Evolutionary conservation across 1,140 invertebrate genomes (phyloP).

Genomic region (Artemia franciscana): DNA sequence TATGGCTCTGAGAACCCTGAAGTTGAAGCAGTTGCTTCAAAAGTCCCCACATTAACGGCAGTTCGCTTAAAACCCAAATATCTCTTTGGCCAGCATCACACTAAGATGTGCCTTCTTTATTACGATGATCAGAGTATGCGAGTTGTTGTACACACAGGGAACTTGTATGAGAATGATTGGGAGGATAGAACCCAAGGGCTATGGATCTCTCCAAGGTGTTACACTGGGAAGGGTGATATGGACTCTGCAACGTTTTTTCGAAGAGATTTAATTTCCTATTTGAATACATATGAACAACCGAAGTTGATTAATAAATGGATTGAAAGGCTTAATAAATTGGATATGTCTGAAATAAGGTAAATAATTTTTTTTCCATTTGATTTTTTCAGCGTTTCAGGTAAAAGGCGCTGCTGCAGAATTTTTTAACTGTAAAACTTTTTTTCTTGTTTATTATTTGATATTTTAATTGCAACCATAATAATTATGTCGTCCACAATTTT

Average conservation of each 20-base stretch:
- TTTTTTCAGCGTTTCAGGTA: no score
- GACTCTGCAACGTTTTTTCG: slow-evolving; percentile 70
- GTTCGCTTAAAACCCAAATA: slow-evolving; percentile 45
- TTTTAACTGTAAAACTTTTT: no score
- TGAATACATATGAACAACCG: slow-evolving; percentile 42
- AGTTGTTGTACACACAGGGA: slow-evolving; percentile 73
- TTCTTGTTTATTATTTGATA: no score
- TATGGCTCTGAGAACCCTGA: slow-evolving; percentile 46
- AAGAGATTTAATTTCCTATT: slow-evolving; percentile 52
- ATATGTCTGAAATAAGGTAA: slow-evolving; percentile 58
- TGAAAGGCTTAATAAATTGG: slow-evolving; percentile 37
- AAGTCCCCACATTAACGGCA: slow-evolving; percentile 34
- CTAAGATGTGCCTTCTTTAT: slow-evolving; percentile 70
- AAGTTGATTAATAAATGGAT: slow-evolving; percentile 41
- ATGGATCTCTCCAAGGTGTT: slow-evolving; percentile 65
- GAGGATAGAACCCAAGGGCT: slow-evolving; percentile 74
- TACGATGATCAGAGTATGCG: slow-evolving; percentile 56
- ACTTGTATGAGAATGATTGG: slow-evolving; percentile 77
- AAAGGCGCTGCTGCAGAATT: no score
- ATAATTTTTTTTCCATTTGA: neutral
- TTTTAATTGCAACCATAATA: no score
- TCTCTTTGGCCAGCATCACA: slow-evolving; percentile 69
- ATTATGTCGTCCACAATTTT: no score
- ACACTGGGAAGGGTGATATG: slow-evolving; percentile 32
- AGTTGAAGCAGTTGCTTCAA: slow-evolving; percentile 25